phyloP scores from a whole-genome alignment of 2,888 invertebrate genomes.

The Hymenopus coronatus region DNA sequence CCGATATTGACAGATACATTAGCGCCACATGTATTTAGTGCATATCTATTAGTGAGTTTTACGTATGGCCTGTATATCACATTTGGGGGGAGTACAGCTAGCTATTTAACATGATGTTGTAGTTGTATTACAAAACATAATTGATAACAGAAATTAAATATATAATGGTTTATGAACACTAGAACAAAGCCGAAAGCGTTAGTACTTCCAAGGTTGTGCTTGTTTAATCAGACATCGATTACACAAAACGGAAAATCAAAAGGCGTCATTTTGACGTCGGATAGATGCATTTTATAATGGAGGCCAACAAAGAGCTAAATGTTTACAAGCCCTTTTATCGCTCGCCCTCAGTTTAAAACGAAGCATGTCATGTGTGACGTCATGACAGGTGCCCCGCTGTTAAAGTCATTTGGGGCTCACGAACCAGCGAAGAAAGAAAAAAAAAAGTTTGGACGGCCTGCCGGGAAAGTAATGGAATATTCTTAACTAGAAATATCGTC shows the following conservation, averaged over 20 bases:
- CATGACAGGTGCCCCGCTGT: slow-evolving; percentile 8
- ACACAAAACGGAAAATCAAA: not conserved
- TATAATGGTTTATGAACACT: too few relatives aligned
- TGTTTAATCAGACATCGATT: not conserved
- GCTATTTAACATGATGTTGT: too few relatives aligned
- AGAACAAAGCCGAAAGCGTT: too few relatives aligned
- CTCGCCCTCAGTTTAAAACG: not conserved
- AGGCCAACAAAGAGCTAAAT: not conserved
- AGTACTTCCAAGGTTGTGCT: too few relatives aligned
- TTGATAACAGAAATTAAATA: too few relatives aligned
- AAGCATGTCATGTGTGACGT: slow-evolving; percentile 1
- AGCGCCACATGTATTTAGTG: too few relatives aligned
- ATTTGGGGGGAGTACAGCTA: too few relatives aligned
- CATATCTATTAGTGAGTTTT: too few relatives aligned
- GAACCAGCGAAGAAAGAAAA: not conserved
- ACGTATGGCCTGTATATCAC: too few relatives aligned
- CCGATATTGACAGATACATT: too few relatives aligned
- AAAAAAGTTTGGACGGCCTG: not conserved
- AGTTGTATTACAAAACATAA: too few relatives aligned
- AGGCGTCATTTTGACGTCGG: not conserved
- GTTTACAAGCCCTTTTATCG: not conserved
- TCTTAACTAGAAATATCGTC: not conserved
- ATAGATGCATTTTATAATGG: not conserved
- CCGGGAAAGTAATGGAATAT: slow-evolving; percentile 7
- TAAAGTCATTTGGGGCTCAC: slow-evolving; percentile 8